Conservation (phyloP, 2,888 invertebrate species). For the Parasteatoda lunata region DNA sequence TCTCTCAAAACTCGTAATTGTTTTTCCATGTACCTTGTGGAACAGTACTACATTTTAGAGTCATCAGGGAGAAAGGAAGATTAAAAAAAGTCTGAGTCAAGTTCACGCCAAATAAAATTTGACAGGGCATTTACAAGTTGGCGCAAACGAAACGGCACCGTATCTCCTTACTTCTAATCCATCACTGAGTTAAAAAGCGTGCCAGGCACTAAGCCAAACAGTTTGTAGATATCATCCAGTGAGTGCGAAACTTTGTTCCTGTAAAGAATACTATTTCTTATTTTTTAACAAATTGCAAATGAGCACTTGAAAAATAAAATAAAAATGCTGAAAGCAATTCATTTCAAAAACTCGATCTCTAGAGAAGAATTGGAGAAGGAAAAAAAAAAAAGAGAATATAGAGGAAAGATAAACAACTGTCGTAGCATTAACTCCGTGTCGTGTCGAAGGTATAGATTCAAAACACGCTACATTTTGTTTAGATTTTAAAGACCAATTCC, state of each 20-base stretch:
- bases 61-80: too few species aligned
- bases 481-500: too few species aligned
- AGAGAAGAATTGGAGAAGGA: not conserved
- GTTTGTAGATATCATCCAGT: conserved; percentile 1
- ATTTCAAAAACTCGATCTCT: not conserved
- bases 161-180: conserved; percentile 12
- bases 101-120: conserved; percentile 5
- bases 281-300: not conserved
- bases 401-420: not conserved
- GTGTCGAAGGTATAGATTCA: too few species aligned
- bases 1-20: too few species aligned
- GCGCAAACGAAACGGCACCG: conserved; percentile 16
- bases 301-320: not conserved
- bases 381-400: not conserved
- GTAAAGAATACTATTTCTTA: not conserved
- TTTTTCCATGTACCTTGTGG: too few species aligned
- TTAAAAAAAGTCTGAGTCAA: not conserved
- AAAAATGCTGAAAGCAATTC: too few species aligned
- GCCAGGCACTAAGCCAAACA: conserved; percentile 41
- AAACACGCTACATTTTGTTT: too few species aligned
- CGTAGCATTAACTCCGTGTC: not conserved
- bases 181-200: conserved; percentile 26
- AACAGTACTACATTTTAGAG: too few species aligned
- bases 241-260: not conserved
- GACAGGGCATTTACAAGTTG: conserved; percentile 15